Evolutionary conservation across 2,888 invertebrate genomes (phyloP), one percentile per base, ranked within the genome.

Genomic region (Arctia plantaginis): DNA sequence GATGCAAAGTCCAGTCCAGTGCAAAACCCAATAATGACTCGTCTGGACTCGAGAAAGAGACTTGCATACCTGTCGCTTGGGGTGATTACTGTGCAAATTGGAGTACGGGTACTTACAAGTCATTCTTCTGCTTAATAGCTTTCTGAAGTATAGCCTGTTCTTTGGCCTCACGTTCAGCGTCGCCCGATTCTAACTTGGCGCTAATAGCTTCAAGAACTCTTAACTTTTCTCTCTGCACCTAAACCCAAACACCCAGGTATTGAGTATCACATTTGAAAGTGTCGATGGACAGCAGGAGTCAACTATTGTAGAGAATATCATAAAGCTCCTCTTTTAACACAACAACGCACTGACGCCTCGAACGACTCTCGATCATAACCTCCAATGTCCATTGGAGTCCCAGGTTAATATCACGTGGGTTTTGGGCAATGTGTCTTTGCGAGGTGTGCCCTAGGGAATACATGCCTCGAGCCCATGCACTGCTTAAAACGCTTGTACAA

Each of bases 141-240:
- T 96, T 96, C 27, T 94, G 90, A 0, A 96, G 83, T 0, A 93
- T 93, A n/a, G 91, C 94, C 35, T 93, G 92, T 59, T 97, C 97
- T 66, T 89, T 87, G 0, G 87, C 90, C 2, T 92, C 92, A 1
- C 94, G 93, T 39, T 88, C 92, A 20, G 93, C 92, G 35, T 94
- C 93, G 0, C 95, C 93, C 0, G 92, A 91, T 70, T 92, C 91
- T 77, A 96, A 83, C 75, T 91, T 89, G 67, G 90, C 83, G 71
- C 96, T 95, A 78, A 96, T 96, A 27, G 87, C 83, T 30, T 96
- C 96, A 67, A 95, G 88, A 0, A 95, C 88, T 18, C 91, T 89
- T 15, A 91, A 85, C 66, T 95, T 94, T 66, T 96, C 95, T 0
- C 88, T 88, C 71, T 91, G 87, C 73, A 92, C 67, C 95, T 95